phyloP scores from a whole-genome alignment of 2,113 vertebrate genomes.

The Galbula dea region DNA sequence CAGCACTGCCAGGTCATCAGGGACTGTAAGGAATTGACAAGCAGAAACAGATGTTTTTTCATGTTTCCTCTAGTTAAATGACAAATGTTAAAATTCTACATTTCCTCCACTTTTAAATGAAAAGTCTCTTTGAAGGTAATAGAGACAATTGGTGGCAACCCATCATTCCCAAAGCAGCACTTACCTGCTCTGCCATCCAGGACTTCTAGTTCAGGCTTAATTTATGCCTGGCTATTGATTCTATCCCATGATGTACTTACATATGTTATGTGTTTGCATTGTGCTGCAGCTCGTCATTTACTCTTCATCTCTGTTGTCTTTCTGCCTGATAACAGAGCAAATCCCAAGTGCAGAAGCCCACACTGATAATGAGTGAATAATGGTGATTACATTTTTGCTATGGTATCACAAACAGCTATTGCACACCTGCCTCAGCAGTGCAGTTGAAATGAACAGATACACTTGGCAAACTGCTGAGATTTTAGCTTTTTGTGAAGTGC shows the following conservation, averaged over 20 bases:
- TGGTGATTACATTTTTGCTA: neutral
- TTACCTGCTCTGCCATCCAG: neutral
- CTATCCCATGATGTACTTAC: neutral
- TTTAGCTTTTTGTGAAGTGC: neutral
- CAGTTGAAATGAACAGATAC: neutral
- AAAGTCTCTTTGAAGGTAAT: no score
- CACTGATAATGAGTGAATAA: neutral
- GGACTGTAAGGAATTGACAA: no score
- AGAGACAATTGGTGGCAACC: no score
- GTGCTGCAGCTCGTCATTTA: neutral
- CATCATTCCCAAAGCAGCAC: no score
- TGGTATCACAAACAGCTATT: neutral
- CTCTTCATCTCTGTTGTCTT: neutral
- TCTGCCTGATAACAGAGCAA: neutral
- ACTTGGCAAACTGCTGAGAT: neutral
- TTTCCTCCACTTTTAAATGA: no score
- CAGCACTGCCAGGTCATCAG: no score
- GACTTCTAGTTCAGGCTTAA: neutral
- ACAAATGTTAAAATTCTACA: no score
- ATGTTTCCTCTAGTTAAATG: no score
- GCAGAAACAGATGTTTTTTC: no score
- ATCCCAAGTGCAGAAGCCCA: rapidly evolving
- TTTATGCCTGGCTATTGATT: neutral
- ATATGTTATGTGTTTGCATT: neutral
- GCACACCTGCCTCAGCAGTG: neutral